Evolutionary conservation across 2,113 vertebrate species (phyloP).

Genomic region (Chunga burmeisteri): DNA sequence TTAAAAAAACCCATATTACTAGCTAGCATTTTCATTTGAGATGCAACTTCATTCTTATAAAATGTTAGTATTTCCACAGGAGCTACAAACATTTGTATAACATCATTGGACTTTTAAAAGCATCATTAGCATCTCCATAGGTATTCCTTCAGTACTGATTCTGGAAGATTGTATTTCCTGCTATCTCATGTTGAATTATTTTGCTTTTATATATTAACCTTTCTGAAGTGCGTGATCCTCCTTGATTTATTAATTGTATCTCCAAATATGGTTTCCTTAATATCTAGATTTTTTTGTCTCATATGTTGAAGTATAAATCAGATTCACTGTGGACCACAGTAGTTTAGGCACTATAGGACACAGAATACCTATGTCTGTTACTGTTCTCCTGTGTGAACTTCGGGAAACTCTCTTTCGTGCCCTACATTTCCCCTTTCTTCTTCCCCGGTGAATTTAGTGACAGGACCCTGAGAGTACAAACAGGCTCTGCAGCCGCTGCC

Average conservation of each 20-base stretch:
- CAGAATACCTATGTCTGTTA: not conserved
- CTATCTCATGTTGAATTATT: not conserved
- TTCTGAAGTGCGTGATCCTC: not conserved
- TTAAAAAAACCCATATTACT: not conserved
- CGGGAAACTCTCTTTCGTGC: not conserved
- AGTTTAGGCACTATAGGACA: not conserved
- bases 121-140: not conserved
- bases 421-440: not conserved
- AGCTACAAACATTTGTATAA: not conserved
- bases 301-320: not conserved
- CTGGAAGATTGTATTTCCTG: not conserved
- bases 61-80: not conserved
- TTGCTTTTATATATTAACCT: not conserved
- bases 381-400: not conserved
- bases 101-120: not conserved
- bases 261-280: not conserved
- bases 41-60: not conserved
- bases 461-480: not conserved
- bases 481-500: not conserved
- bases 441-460: not conserved
- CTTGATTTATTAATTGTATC: not conserved
- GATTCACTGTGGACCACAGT: not conserved
- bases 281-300: not conserved
- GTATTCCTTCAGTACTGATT: not conserved
- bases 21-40: not conserved